Percentiles rank a stretch among this genome's conserved stretches.
Evolutionary conservation across 2,888 invertebrate genomes (phyloP).

Genomic region (Ganaspis brasiliensis): DNA sequence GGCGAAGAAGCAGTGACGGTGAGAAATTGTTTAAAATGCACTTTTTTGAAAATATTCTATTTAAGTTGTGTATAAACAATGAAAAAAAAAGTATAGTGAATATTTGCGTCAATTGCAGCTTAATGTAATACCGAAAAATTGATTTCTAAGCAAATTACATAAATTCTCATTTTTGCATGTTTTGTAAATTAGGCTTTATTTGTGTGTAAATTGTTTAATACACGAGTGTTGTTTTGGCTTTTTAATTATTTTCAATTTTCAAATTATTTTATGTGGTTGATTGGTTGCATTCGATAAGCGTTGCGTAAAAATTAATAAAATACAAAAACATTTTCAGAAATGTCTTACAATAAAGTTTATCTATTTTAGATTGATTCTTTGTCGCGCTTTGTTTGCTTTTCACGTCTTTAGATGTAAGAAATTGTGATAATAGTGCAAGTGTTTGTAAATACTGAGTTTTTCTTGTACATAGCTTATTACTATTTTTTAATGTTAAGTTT

Average conservation of each 20-base stretch:
- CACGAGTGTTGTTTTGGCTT: background rate
- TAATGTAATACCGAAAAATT: too few relatives aligned
- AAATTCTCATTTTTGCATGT: constrained; percentile 24
- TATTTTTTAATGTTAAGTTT: background rate
- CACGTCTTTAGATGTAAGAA: constrained; percentile 71
- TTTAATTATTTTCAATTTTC: background rate
- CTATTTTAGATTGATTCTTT: constrained; percentile 57
- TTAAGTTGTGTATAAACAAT: background rate
- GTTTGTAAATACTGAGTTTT: constrained; percentile 4
- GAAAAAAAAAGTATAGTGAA: too few relatives aligned
- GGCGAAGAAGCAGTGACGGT: constrained; percentile 84
- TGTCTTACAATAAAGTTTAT: background rate
- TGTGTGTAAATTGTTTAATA: constrained; percentile 26
- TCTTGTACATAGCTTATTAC: background rate
- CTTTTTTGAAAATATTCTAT: background rate
- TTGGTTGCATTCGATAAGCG: background rate
- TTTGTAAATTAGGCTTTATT: background rate
- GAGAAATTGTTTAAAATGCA: constrained; percentile 73
- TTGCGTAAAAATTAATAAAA: too few relatives aligned
- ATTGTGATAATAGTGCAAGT: background rate
- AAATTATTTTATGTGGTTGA: background rate
- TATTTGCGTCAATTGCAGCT: too few relatives aligned
- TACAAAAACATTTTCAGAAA: constrained; percentile 7
- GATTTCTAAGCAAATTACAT: constrained; percentile 23
- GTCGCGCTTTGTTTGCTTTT: constrained; percentile 67